A percentile compares a stretch with the other conserved stretches of the same genome.
phyloP scores from a whole-genome alignment of 35 echinoderm and acorn worm species.

The Strongylocentrotus purpuratus region DNA sequence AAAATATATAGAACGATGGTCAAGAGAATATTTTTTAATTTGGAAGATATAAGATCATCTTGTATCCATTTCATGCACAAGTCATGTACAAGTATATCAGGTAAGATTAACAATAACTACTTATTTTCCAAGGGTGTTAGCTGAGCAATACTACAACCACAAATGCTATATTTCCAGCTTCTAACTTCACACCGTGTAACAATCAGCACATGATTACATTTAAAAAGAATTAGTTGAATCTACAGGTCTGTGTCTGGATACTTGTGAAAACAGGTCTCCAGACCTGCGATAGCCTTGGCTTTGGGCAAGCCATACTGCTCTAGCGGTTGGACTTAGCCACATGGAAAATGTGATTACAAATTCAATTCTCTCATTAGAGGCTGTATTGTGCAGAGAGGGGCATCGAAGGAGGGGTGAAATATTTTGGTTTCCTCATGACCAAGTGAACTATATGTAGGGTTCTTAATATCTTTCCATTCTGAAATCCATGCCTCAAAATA shows the following conservation, averaged over 20 bases:
- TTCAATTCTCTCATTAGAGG: conserved; percentile 50
- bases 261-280: not conserved
- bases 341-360: conserved; percentile 50
- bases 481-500: not conserved
- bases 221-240: too few species aligned
- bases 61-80: too few species aligned
- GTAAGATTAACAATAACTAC: too few species aligned
- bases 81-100: too few species aligned
- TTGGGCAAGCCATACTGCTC: conserved; percentile 8
- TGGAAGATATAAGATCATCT: too few species aligned
- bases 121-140: too few species aligned
- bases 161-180: too few species aligned
- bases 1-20: too few species aligned
- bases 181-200: too few species aligned
- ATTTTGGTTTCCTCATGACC: not conserved
- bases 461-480: not conserved
- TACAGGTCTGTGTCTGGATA: not conserved
- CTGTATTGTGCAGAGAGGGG: not conserved
- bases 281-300: not conserved
- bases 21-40: too few species aligned
- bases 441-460: not conserved
- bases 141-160: too few species aligned
- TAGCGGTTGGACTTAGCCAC: not conserved
- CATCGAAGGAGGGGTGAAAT: not conserved
- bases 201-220: too few species aligned